Conservation (phyloP, 92 coral and sea anemone species). For the Metridium senile region DNA sequence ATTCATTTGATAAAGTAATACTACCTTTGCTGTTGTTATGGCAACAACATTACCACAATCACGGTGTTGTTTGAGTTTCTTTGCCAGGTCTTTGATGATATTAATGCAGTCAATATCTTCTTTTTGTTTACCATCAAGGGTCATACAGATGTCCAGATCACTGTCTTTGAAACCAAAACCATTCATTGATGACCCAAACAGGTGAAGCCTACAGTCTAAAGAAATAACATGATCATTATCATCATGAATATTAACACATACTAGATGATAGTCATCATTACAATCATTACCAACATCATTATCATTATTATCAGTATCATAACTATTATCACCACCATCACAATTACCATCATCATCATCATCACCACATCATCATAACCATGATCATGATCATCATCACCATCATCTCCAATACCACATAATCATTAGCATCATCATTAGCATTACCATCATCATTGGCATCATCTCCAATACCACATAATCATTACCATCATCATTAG, state of each 20-base stretch:
- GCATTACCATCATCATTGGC: neutral
- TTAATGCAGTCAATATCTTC: slow-evolving; percentile 73
- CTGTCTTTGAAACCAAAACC: slow-evolving; percentile 89
- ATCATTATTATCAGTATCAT: neutral
- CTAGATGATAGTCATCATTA: neutral
- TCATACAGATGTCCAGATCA: slow-evolving; percentile 97
- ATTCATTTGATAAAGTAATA: too few relatives aligned
- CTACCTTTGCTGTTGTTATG: slow-evolving; percentile 91
- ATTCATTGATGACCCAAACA: slow-evolving; percentile 95
- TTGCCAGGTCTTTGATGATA: slow-evolving; percentile 58
- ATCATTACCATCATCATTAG: neutral
- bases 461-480: too few relatives aligned
- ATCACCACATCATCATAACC: neutral
- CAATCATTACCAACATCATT: too few relatives aligned
- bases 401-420: too few relatives aligned
- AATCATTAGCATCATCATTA: neutral
- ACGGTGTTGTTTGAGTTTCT: slow-evolving; percentile 68
- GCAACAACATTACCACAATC: slow-evolving; percentile 77
- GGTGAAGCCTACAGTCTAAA: slow-evolving; percentile 72
- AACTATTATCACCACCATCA: neutral
- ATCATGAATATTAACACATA: too few relatives aligned
- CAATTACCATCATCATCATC: too few relatives aligned
- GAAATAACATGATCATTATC: too few relatives aligned
- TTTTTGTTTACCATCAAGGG: slow-evolving; percentile 56
- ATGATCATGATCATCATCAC: neutral